These are phyloP conservation scores for Cyclophora punctaria DNA, from an alignment of 2,888 invertebrate genomes.

Conservation along the genomic window DNA sequence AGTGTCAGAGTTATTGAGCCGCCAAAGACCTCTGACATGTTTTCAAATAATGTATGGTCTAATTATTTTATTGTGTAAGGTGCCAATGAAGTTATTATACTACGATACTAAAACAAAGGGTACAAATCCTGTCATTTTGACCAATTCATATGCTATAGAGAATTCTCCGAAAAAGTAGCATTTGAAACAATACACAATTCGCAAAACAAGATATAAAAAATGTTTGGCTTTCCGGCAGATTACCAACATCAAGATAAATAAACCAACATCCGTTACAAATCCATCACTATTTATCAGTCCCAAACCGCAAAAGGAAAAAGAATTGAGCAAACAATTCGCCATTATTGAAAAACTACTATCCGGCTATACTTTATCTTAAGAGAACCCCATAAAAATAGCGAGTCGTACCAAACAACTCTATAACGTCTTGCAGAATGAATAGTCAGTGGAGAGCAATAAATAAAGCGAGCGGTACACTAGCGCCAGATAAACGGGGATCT, in stretches of 20 bases:
- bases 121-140: no score
- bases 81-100: no score
- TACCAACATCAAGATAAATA: constrained; percentile 9
- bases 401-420: constrained; percentile 46
- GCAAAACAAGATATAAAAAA: no score
- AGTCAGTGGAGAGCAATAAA: constrained; percentile 53
- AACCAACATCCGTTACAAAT: constrained; percentile 11
- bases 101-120: no score
- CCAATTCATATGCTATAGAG: no score
- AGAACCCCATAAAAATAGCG: constrained; percentile 40
- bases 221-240: no score
- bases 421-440: constrained; percentile 55
- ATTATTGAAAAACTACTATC: constrained; percentile 24
- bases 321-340: constrained; percentile 22
- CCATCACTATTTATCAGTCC: constrained; percentile 19
- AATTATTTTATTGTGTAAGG: no score
- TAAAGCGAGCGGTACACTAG: constrained; percentile 46
- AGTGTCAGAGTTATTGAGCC: no score
- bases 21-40: no score
- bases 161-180: no score
- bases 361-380: constrained; percentile 29
- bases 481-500: constrained; percentile 62
- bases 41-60: no score
- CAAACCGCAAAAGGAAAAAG: constrained; percentile 21
- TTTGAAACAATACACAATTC: no score